phyloP scores from a whole-genome alignment of 1,140 invertebrate genomes.

The Drosophila gunungcola region DNA sequence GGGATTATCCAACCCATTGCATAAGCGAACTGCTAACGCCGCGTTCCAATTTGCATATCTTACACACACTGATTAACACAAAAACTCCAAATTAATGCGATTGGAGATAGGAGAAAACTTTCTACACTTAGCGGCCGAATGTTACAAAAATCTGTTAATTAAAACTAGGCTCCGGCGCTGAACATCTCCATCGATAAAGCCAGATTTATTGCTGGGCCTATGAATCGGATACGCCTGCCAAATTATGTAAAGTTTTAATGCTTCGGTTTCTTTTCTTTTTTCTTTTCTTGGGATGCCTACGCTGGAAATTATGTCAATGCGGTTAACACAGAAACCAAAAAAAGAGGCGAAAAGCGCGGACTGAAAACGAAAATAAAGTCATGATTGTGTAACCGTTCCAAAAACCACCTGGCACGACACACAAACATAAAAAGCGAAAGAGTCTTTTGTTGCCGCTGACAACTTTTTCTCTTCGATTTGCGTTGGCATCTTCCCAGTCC shows the following conservation, averaged over 20 bases:
- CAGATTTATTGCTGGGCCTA: constrained; percentile 67
- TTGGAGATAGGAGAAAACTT: constrained; percentile 55
- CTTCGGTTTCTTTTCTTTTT: constrained; percentile 12
- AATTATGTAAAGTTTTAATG: constrained; percentile 70
- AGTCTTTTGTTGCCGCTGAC: constrained; percentile 64
- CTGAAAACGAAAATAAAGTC: constrained; percentile 61
- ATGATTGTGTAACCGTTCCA: constrained; percentile 80
- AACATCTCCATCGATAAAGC: constrained; percentile 34
- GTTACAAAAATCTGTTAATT: constrained; percentile 60
- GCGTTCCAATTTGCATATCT: constrained; percentile 71
- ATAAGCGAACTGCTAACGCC: constrained; percentile 41
- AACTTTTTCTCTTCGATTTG: constrained; percentile 61
- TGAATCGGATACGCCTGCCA: constrained; percentile 59
- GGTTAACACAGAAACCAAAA: constrained; percentile 51
- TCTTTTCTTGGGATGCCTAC: constrained; percentile 49
- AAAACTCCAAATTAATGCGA: constrained; percentile 59
- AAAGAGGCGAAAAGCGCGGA: constrained; percentile 40
- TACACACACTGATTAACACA: constrained; percentile 63
- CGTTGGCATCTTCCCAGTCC: constrained; percentile 58
- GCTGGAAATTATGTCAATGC: constrained; percentile 76
- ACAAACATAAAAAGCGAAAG: constrained; percentile 72
- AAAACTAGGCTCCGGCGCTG: constrained; percentile 39
- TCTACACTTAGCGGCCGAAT: constrained; percentile 62
- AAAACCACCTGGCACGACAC: constrained; percentile 76
- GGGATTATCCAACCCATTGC: constrained; percentile 46